Evolutionary conservation across 2,797 vertebrate species (phyloP).

Genomic region (Siniperca obscura): DNA sequence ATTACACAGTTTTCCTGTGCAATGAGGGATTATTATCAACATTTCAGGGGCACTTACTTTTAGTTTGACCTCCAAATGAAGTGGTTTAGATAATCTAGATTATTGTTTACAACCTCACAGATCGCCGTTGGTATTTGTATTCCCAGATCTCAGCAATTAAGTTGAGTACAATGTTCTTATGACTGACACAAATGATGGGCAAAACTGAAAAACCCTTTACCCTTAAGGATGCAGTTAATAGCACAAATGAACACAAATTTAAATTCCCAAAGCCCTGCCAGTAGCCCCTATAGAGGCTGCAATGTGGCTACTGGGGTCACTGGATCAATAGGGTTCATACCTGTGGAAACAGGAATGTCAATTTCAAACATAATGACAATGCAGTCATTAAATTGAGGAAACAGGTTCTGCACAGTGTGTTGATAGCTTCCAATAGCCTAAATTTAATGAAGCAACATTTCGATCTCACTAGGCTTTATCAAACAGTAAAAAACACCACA

Average conservation of each 20-base stretch:
- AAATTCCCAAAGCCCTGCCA: neutral
- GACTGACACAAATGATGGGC: neutral
- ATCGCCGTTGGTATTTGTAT: too few relatives aligned
- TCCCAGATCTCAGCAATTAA: neutral
- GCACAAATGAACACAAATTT: neutral
- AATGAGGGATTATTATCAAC: neutral
- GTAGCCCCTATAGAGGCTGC: neutral
- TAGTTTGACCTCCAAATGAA: neutral
- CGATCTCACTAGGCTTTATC: neutral
- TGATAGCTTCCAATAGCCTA: neutral
- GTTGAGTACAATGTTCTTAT: neutral
- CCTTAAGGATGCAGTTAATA: neutral
- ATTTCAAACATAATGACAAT: neutral
- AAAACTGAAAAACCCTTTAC: neutral
- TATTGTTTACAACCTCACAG: too few relatives aligned
- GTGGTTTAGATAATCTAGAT: neutral
- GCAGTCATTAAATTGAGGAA: neutral
- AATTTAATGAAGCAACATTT: neutral
- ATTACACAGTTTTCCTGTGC: neutral
- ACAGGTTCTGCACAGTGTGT: neutral
- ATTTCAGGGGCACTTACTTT: neutral
- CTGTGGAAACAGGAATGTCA: constrained; percentile 1
- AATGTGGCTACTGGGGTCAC: neutral
- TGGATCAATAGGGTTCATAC: constrained; percentile 11
- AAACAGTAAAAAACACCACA: neutral